A percentile compares a stretch with the other conserved stretches of the same genome.
These are phyloP conservation scores for Nipponacmea schrenckii DNA, from an alignment of 2,888 invertebrate genomes.

Conservation along the genomic window DNA sequence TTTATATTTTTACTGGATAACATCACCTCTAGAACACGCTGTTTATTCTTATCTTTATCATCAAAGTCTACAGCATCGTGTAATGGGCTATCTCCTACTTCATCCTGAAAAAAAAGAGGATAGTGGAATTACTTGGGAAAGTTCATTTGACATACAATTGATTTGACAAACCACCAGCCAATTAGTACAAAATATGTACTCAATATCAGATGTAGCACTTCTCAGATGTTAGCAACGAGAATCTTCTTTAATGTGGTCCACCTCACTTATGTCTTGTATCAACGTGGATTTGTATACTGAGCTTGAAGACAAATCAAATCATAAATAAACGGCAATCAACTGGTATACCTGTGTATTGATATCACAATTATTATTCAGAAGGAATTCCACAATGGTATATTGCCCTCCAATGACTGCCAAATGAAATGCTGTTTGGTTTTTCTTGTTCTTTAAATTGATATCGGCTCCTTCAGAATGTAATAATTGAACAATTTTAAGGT, in stretches of 20 bases:
- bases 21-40: neutral
- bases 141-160: too few relatives aligned
- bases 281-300: too few relatives aligned
- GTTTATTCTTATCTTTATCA: neutral
- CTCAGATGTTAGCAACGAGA: too few relatives aligned
- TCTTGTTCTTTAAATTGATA: conserved; percentile 1
- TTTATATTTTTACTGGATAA: neutral
- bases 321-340: too few relatives aligned
- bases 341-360: neutral
- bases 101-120: too few relatives aligned
- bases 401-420: neutral
- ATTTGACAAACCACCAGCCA: too few relatives aligned
- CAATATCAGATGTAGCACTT: too few relatives aligned
- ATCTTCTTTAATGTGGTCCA: too few relatives aligned
- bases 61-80: neutral
- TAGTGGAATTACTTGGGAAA: too few relatives aligned
- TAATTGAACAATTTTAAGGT: neutral
- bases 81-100: neutral
- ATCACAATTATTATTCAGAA: neutral
- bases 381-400: neutral
- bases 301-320: too few relatives aligned
- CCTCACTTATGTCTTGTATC: too few relatives aligned
- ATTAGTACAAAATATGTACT: too few relatives aligned
- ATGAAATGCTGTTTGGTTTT: neutral
- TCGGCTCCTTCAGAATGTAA: neutral